Conservation (phyloP, 2,797 vertebrate species). For the Parambassis ranga region DNA sequence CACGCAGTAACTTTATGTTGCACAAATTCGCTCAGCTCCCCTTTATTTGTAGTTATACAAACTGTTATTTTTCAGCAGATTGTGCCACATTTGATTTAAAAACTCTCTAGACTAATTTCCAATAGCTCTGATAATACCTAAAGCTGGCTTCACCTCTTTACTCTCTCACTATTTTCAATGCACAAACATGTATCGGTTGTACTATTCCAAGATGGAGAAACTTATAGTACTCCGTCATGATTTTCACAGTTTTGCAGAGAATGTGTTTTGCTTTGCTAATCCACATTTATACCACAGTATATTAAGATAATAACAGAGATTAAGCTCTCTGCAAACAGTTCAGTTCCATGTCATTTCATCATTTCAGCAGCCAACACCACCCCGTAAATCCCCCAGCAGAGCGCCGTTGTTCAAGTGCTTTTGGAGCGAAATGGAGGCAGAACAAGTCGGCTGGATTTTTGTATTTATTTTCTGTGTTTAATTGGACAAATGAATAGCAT, state of each 20-base stretch:
- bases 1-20: constrained; percentile 19
- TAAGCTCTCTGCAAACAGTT: constrained; percentile 37
- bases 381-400: constrained; percentile 45
- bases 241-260: constrained; percentile 4
- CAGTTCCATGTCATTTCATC: constrained; percentile 24
- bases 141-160: neutral
- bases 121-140: neutral
- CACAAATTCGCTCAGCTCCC: constrained; percentile 22
- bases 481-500: constrained; percentile 76
- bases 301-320: constrained; percentile 55
- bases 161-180: neutral
- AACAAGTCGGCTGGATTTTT: constrained; percentile 34
- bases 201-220: neutral
- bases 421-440: constrained; percentile 30
- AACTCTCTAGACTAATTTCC: constrained; percentile 2
- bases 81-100: constrained; percentile 23
- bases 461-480: constrained; percentile 78
- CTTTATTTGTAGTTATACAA: constrained; percentile 7
- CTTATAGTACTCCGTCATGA: neutral
- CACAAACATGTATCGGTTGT: neutral
- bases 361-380: constrained; percentile 21
- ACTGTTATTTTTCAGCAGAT: constrained; percentile 13
- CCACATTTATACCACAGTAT: constrained; percentile 24
- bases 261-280: constrained; percentile 23
- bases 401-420: constrained; percentile 48